Percentiles rank a stretch among this genome's conserved stretches.
phyloP scores from a whole-genome alignment of 2,113 vertebrate genomes.

The Phalacrocorax carbo region DNA sequence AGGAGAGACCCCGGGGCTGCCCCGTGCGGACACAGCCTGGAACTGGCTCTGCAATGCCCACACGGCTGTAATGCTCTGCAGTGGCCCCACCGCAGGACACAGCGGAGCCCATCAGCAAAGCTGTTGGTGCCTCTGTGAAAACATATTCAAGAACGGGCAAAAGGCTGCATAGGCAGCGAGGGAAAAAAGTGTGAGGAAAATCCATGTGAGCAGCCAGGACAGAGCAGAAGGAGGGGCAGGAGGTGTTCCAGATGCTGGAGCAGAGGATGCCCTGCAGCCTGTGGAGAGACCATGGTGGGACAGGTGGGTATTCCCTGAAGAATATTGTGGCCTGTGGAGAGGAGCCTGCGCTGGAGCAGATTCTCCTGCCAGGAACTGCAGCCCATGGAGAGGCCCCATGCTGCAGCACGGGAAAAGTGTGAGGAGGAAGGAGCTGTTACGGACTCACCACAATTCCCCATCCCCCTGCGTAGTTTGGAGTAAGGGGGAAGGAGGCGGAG shows the following conservation, averaged over 20 bases:
- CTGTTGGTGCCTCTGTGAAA: background rate
- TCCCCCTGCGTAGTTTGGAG: accelerated
- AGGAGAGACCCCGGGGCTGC: background rate
- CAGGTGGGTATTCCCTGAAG: background rate
- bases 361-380: background rate
- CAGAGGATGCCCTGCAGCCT: background rate
- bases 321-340: background rate
- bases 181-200: background rate
- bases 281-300: background rate
- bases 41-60: too few relatives aligned
- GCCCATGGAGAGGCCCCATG: background rate
- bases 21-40: accelerated
- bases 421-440: background rate
- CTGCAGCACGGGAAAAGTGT: background rate
- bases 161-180: background rate
- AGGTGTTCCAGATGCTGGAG: background rate
- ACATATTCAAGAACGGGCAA: accelerated
- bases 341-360: background rate
- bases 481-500: background rate
- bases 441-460: background rate
- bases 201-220: background rate
- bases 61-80: background rate
- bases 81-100: background rate
- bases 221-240: background rate
- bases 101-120: background rate